Conservation (phyloP, 2,888 invertebrate genomes). For the Leucania comma region DNA sequence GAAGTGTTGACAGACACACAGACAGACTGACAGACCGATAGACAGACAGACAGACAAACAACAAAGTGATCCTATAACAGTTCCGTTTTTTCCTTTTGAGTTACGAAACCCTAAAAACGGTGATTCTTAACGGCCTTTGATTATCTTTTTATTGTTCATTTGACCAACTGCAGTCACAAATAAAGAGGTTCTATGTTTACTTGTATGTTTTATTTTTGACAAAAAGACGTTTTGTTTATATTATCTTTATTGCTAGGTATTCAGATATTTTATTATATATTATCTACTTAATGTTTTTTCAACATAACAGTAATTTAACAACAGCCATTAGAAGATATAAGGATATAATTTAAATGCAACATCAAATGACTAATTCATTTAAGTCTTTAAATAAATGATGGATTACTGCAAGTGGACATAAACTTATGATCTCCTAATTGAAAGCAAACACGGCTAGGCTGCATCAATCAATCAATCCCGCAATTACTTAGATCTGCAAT, state of each 20-base stretch:
- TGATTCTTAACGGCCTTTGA: too few relatives aligned
- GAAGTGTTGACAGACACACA: too few relatives aligned
- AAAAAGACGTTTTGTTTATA: not conserved
- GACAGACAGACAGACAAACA: too few relatives aligned
- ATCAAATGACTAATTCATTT: conserved; percentile 1
- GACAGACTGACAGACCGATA: too few relatives aligned
- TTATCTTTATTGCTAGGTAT: not conserved
- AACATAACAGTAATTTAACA: too few relatives aligned
- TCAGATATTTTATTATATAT: not conserved
- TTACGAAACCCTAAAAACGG: too few relatives aligned
- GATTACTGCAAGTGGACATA: conserved; percentile 28
- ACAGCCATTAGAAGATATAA: not conserved
- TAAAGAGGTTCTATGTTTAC: not conserved
- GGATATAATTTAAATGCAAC: not conserved
- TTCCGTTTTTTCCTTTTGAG: too few relatives aligned
- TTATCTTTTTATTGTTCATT: too few relatives aligned
- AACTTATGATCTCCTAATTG: conserved; percentile 60
- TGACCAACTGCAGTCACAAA: too few relatives aligned
- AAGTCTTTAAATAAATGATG: conserved; percentile 27
- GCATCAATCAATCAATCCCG: conserved; percentile 51
- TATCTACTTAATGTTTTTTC: not conserved
- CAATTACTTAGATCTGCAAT: conserved; percentile 50
- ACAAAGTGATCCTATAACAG: too few relatives aligned
- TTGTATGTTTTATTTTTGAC: not conserved
- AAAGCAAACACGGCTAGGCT: conserved; percentile 51